Evolutionary conservation across 1,140 invertebrate genomes (phyloP).

Genomic region (Listronotus oregonensis): DNA sequence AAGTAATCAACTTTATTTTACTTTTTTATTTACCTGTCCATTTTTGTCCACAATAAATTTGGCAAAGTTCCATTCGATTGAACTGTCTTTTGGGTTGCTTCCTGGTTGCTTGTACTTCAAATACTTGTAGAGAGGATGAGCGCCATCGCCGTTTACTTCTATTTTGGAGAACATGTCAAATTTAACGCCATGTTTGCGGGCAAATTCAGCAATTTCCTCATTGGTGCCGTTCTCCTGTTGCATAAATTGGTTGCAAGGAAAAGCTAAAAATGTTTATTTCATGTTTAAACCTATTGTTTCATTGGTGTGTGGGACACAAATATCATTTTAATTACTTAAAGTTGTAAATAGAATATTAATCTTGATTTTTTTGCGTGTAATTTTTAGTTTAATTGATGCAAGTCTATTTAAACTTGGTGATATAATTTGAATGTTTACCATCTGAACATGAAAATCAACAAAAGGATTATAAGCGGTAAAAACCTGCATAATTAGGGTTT

Average conservation of each 20-base stretch:
- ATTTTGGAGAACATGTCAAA: constrained; percentile 83
- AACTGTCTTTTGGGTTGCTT: constrained; percentile 68
- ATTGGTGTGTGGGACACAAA: too few species aligned
- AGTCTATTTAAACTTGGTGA: too few species aligned
- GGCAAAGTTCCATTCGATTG: constrained; percentile 97
- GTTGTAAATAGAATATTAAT: too few species aligned
- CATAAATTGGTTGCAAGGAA: constrained; percentile 90
- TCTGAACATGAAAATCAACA: too few species aligned
- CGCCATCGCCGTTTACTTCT: constrained; percentile 85
- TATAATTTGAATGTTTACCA: too few species aligned
- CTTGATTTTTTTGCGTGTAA: too few species aligned
- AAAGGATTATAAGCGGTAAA: too few species aligned
- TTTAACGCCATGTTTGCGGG: constrained; percentile 69
- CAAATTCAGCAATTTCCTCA: constrained; percentile 75
- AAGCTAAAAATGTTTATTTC: constrained; percentile 63
- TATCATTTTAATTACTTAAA: too few species aligned
- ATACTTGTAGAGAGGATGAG: constrained; percentile 86
- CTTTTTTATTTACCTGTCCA: constrained; percentile 94
- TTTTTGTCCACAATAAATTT: constrained; percentile 92
- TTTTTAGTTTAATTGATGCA: too few species aligned
- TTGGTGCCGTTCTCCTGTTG: constrained; percentile 77
- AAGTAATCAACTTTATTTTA: too few species aligned
- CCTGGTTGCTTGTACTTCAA: constrained; percentile 81
- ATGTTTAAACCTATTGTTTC: too few species aligned
- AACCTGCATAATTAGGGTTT: too few species aligned